Evolutionary conservation across 2,888 invertebrate genomes (phyloP), one percentile per base, ranked within the genome.

Genomic region (Campaea margaritaria): DNA sequence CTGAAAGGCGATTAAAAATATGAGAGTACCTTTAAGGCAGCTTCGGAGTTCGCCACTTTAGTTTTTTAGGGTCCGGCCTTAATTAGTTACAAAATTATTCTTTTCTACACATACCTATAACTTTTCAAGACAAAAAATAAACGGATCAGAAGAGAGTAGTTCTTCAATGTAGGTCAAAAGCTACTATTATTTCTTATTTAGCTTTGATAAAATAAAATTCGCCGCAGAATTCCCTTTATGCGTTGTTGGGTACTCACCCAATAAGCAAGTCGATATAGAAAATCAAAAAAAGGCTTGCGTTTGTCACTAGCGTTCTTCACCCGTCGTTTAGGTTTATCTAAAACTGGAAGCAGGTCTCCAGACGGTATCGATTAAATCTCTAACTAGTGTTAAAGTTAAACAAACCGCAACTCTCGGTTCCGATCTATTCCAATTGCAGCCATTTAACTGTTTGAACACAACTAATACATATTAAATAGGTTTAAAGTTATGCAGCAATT

Each of bases 401-500:
- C 79, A 79, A 78, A 72, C 76, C 79, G 65, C 75, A 76, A 74
- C 68, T 73, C 61, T 39, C 51, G 66, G 62, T 62, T 71, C 65
- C 60, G 54, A 69, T 70, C 64, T 69, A 72, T 73, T 62, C 46
- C 52, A 60, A 57, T 65, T 64, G 60, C 68, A 64, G 69, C 75
- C 68, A 69, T 74, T 75, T 68, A 70, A 66, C 68, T 65, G 62
- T 68, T 65, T 70, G 70, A 72, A 75, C 49, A 34, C 54, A 63
- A 65, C 62, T 65, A 60, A 67, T 68, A 71, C 71, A 62, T 69
- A 68, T 68, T 67, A 66, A 73, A 76, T 70, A 66, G 69, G 69
- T 75, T 76, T 75, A 80, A 83, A 81, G 76, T 79, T 79, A 79
- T 81, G 78, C 76, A 75, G 70, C 75, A 80, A 82, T 81, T 34